Evolutionary conservation across 2,797 vertebrate species (phyloP), one percentile per base, ranked within the genome.

Genomic region (Paedocypris micromegethes): DNA sequence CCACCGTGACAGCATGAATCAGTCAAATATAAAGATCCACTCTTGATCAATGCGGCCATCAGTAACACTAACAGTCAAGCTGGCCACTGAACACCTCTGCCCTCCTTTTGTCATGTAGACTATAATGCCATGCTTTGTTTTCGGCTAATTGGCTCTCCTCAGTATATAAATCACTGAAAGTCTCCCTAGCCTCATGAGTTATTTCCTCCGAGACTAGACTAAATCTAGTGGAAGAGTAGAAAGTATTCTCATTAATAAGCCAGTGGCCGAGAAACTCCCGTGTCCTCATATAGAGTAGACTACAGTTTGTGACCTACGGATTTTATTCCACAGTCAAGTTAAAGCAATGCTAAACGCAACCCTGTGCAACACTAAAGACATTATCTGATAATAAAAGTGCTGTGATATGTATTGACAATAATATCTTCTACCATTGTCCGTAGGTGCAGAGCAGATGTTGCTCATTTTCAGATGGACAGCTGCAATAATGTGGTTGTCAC

Each of bases 31-130:
- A 74, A 77, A 83, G 84, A 86, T 84, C 78, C 78, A 73, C 72
- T 73, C 74, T 82, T 90, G 88, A 91, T 88, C 78, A 84, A 89
- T 88, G 83, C 78, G 82, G 80, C 86, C 80, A 86, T 88, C 87
- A 86, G 73, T 66, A 77, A 69, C 70, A 68, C 73, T 64, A 80
- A 68, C 70, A 77, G 82, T 85, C 83, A 85, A 81, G 81, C 83
- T 82, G 83, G 82, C 77, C 54, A 70, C 72, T 62, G 74, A 70
- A 77, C 74, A 86, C 83, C 80, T 82, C 75, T 82, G 76, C 79
- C 77, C 81, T 66, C 47, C 52, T 73, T 39, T 68, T 75, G 76
- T 78, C 73, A 77, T 70, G 66, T 76, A 79, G 79, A 84, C 84
- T 80, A 82, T 83, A 85, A 85, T 80, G 86, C 77, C 64, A 72